Conservation (phyloP, 2,888 invertebrate genomes). For the Drosophila paramelanica region DNA sequence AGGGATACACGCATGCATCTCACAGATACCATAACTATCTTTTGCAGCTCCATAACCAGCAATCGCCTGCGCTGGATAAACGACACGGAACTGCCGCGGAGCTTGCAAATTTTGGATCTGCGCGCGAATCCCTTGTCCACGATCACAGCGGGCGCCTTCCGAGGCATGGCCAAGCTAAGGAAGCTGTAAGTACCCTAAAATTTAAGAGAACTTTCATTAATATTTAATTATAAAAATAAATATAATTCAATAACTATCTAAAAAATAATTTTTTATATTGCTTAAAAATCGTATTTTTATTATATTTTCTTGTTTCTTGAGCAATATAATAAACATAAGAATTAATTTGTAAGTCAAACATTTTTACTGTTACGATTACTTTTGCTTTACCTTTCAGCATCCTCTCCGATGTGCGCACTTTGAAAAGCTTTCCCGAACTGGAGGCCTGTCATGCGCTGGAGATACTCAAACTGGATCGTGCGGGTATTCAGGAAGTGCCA, state of each 20-base stretch:
- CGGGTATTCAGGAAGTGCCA: constrained; percentile 90
- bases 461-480: constrained; percentile 92
- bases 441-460: constrained; percentile 92
- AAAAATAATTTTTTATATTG: too few relatives aligned
- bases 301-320: too few relatives aligned
- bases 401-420: constrained; percentile 92
- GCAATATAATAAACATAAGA: too few relatives aligned
- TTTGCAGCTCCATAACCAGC: constrained; percentile 90
- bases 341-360: too few relatives aligned
- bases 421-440: constrained; percentile 92
- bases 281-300: too few relatives aligned
- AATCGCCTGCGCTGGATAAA: constrained; percentile 92
- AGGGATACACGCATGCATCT: constrained; percentile 36
- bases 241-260: too few relatives aligned
- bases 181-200: constrained; percentile 89
- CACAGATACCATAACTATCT: constrained; percentile 10
- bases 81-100: constrained; percentile 89
- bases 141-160: constrained; percentile 90
- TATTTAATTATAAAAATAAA: too few relatives aligned
- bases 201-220: background rate
- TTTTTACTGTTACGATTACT: too few relatives aligned
- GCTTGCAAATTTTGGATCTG: constrained; percentile 91
- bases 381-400: constrained; percentile 87
- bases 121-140: constrained; percentile 92
- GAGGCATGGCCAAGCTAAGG: constrained; percentile 90